These are phyloP conservation scores for Prorops nasuta DNA, from an alignment of 1,140 invertebrate genomes.

Conservation along the genomic window DNA sequence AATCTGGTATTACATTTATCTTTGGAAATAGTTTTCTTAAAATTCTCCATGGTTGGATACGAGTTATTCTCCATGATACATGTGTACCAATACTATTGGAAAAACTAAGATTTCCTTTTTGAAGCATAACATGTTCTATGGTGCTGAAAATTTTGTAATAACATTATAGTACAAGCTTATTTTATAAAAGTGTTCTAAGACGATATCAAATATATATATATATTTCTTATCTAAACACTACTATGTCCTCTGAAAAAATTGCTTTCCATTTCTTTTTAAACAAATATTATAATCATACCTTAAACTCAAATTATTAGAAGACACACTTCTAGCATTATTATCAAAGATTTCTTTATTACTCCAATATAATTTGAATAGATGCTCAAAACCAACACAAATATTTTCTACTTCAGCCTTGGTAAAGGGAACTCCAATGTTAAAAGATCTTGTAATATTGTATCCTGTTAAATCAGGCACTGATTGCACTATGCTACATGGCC, in stretches of 20 bases:
- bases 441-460: conserved; percentile 39
- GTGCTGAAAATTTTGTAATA: no score
- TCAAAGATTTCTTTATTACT: conserved; percentile 56
- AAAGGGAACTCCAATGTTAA: conserved; percentile 47
- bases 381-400: conserved; percentile 28
- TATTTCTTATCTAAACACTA: no score
- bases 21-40: conserved; percentile 66
- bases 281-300: conserved; percentile 5
- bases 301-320: conserved; percentile 53
- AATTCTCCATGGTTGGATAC: conserved; percentile 64
- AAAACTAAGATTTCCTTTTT: conserved; percentile 30
- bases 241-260: no score
- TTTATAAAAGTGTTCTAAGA: no score
- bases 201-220: no score
- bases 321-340: conserved; percentile 57
- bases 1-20: conserved; percentile 61
- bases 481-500: conserved; percentile 68
- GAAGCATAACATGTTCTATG: conserved; percentile 38
- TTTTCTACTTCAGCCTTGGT: conserved; percentile 31
- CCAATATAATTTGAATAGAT: conserved; percentile 53
- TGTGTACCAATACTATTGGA: conserved; percentile 39
- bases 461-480: conserved; percentile 60
- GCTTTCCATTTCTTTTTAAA: conserved; percentile 37
- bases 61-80: conserved; percentile 68
- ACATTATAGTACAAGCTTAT: no score